These are phyloP conservation scores for Ailurus styani DNA, from an alignment of 2,113 vertebrate genomes.

Conservation along the genomic window DNA sequence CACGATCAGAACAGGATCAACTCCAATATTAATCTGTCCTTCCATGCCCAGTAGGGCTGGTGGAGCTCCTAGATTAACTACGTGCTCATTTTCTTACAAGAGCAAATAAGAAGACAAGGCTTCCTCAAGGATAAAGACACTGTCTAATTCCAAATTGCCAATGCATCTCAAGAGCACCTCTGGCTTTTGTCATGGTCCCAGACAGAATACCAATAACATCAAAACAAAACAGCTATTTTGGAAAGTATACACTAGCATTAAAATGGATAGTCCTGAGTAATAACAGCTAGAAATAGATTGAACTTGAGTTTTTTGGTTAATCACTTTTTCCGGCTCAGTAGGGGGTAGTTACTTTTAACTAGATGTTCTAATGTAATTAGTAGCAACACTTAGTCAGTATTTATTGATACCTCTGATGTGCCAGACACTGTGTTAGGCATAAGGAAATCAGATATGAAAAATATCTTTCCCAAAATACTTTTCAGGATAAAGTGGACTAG, in stretches of 20 bases:
- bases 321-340: neutral
- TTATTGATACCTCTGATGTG: neutral
- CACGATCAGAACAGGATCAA: neutral
- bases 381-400: neutral
- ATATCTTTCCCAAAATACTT: conserved; percentile 8
- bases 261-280: neutral
- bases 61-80: neutral
- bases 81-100: neutral
- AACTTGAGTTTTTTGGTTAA: neutral
- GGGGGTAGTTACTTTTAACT: neutral
- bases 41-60: neutral
- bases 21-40: neutral
- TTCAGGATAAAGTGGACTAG: neutral
- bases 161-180: neutral
- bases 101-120: neutral
- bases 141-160: neutral
- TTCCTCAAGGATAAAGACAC: neutral
- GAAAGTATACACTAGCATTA: neutral
- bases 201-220: neutral
- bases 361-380: neutral
- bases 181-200: neutral
- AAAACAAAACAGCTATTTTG: neutral
- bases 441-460: neutral
- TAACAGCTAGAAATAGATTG: neutral
- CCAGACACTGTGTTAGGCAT: neutral